Evolutionary conservation across 2,888 invertebrate genomes (phyloP).

Genomic region (Spialia ferax): DNA sequence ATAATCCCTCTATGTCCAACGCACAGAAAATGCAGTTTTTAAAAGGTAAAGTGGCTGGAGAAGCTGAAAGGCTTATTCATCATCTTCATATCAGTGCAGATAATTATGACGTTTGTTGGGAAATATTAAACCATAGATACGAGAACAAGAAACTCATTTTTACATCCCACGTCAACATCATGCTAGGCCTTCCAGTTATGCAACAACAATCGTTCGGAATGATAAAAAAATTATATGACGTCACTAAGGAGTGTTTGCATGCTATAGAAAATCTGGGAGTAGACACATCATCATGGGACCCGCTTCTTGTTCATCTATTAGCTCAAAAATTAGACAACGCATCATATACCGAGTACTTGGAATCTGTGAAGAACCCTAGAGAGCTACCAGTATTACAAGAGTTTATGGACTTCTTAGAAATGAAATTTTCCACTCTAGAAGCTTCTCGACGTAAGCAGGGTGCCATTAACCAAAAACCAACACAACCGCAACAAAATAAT

Average conservation of each 20-base stretch:
- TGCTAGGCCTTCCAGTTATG: not conserved
- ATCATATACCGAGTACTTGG: not conserved
- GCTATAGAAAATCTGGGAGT: conserved; percentile 16
- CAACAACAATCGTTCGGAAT: not conserved
- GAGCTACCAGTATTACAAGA: not conserved
- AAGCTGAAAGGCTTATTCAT: conserved; percentile 17
- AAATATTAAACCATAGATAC: conserved; percentile 19
- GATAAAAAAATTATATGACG: conserved; percentile 10
- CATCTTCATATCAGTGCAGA: conserved; percentile 14
- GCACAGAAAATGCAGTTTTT: conserved; percentile 27
- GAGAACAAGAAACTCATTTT: conserved; percentile 10
- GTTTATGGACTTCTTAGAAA: conserved; percentile 1
- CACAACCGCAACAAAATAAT: not conserved
- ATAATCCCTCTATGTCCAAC: conserved; percentile 4
- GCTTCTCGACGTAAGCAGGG: not conserved
- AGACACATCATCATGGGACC: conserved; percentile 12
- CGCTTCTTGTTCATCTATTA: conserved; percentile 1
- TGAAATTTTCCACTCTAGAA: conserved; percentile 6
- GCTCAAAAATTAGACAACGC: not conserved
- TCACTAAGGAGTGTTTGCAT: conserved; percentile 18
- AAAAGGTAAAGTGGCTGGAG: conserved; percentile 4
- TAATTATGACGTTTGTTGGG: conserved; percentile 17
- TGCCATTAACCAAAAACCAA: not conserved
- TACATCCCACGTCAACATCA: not conserved
- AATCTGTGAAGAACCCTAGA: not conserved